These are phyloP conservation scores for Pygoscelis adeliae DNA, from an alignment of 2,113 vertebrate species.

Conservation along the genomic window DNA sequence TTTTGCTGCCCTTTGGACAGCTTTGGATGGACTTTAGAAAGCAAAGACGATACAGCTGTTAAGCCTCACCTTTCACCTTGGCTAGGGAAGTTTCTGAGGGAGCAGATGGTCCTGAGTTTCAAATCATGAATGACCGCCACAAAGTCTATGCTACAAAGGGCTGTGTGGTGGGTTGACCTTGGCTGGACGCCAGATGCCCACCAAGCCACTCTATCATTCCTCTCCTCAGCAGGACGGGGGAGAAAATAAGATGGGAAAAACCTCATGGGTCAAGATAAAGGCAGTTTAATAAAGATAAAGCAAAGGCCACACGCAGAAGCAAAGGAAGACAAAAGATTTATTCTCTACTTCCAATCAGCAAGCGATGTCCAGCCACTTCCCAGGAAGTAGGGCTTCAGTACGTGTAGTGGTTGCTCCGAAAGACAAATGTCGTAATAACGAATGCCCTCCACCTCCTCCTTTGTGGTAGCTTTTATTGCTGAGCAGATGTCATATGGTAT, in stretches of 20 bases:
- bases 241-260: background rate
- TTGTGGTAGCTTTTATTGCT: background rate
- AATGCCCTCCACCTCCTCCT: background rate
- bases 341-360: background rate
- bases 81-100: slow-evolving; percentile 28
- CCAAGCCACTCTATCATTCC: background rate
- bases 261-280: background rate
- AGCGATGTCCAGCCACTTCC: background rate
- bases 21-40: slow-evolving; percentile 51
- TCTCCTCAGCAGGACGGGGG: background rate
- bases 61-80: slow-evolving; percentile 66
- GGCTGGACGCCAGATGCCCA: background rate
- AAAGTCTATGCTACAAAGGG: rapidly evolving
- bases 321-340: background rate
- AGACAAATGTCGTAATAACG: rapidly evolving
- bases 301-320: rapidly evolving
- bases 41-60: slow-evolving; percentile 53
- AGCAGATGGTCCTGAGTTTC: slow-evolving; percentile 60
- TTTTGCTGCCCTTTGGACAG: slow-evolving; percentile 35
- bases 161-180: background rate
- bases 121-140: slow-evolving; percentile 66
- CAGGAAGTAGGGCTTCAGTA: background rate
- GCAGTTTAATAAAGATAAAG: background rate
- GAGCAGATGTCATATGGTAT: background rate
- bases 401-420: background rate